These are phyloP conservation scores for Capitulum mitella DNA, from an alignment of 2,888 invertebrate genomes.

Conservation along the genomic window DNA sequence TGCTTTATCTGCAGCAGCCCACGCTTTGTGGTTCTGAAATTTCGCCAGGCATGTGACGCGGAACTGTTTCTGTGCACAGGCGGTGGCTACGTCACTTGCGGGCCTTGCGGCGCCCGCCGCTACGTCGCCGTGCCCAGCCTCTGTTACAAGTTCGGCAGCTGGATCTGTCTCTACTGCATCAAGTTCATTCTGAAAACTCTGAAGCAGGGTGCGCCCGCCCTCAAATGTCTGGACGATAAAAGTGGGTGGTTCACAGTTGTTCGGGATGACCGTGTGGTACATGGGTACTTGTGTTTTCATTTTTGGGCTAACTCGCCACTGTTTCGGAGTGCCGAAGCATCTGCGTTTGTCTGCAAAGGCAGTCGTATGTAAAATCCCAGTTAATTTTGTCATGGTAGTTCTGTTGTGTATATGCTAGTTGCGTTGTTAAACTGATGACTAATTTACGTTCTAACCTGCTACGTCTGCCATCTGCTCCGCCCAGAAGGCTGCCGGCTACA, in stretches of 20 bases:
- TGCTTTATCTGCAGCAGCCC: too few relatives aligned
- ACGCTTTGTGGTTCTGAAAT: too few relatives aligned
- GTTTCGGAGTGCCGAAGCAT: too few relatives aligned
- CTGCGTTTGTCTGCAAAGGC: too few relatives aligned
- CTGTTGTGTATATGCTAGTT: too few relatives aligned
- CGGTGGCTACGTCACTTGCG: slow-evolving; percentile 36
- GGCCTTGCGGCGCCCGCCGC: slow-evolving; percentile 48
- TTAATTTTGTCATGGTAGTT: too few relatives aligned
- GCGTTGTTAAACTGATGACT: too few relatives aligned
- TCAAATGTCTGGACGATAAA: slow-evolving; percentile 22
- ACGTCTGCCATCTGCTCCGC: too few relatives aligned
- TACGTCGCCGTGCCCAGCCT: slow-evolving; percentile 69
- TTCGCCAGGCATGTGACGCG: background rate
- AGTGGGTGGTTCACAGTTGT: too few relatives aligned
- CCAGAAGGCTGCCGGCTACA: background rate
- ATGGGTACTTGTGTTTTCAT: background rate
- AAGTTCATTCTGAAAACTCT: slow-evolving; percentile 62
- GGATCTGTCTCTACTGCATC: slow-evolving; percentile 75
- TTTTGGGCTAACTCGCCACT: background rate
- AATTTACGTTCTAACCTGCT: too few relatives aligned
- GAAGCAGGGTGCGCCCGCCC: slow-evolving; percentile 31
- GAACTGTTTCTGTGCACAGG: slow-evolving; percentile 27
- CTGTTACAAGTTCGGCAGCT: slow-evolving; percentile 73
- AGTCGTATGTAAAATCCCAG: too few relatives aligned
- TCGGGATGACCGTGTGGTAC: background rate